Percentiles rank a stretch among this genome's conserved stretches.
Evolutionary conservation across 1,140 invertebrate genomes (phyloP).

Genomic region (Ceratosolen solmsi): DNA sequence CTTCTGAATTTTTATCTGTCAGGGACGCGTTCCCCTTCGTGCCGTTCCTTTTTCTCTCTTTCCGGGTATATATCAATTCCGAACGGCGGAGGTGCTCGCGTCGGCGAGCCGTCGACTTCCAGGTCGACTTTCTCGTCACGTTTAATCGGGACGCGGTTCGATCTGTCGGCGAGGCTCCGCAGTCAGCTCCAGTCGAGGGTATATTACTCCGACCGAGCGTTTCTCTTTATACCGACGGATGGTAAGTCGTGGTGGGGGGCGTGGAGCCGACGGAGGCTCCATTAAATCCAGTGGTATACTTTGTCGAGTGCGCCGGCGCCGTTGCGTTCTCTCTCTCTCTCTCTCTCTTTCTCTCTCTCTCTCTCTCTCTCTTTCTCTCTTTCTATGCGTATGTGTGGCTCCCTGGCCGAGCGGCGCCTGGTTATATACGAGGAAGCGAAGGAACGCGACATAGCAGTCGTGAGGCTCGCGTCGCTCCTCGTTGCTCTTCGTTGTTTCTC

Average conservation of each 20-base stretch:
- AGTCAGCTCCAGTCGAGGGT: not conserved
- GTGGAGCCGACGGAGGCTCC: not conserved
- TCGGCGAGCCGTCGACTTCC: not conserved
- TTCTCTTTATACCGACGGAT: not conserved
- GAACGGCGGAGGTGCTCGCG: not conserved
- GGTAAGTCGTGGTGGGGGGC: not conserved
- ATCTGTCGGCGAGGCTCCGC: not conserved
- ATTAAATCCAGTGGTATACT: too few species aligned
- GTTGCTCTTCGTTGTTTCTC: too few species aligned
- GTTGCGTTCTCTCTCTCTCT: not conserved
- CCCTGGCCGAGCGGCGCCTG: not conserved
- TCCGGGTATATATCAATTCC: constrained; percentile 32
- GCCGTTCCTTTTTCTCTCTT: constrained; percentile 22
- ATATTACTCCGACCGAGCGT: not conserved
- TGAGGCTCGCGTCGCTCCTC: constrained; percentile 6
- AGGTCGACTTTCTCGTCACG: not conserved
- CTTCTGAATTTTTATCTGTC: constrained; percentile 32
- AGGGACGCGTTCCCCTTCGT: not conserved
- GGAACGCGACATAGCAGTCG: constrained; percentile 10
- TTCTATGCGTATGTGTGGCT: too few species aligned
- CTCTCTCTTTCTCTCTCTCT: not conserved
- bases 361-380: not conserved
- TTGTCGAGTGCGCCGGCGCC: not conserved
- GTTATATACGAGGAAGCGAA: not conserved
- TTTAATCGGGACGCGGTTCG: not conserved